phyloP scores from a whole-genome alignment of 2,888 invertebrate species.

The Acrobeloides nanus region DNA sequence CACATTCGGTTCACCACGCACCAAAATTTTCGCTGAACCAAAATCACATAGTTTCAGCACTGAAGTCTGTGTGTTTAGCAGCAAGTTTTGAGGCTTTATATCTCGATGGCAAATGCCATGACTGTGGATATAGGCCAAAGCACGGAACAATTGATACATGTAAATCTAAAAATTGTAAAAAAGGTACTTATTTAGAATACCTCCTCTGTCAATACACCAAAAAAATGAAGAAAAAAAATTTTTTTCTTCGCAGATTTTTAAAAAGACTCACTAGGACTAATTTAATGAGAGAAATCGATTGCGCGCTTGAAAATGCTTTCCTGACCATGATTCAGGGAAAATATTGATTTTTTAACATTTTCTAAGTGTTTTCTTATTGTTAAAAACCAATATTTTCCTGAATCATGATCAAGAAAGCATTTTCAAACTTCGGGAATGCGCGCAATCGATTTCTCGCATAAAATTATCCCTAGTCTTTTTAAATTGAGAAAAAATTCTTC shows the following conservation, averaged over 20 bases:
- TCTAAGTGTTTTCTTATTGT: too few species aligned
- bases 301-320: too few species aligned
- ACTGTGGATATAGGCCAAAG: slow-evolving; percentile 96
- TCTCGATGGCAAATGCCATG: slow-evolving; percentile 77
- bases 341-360: too few species aligned
- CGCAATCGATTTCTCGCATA: too few species aligned
- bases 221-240: slow-evolving; percentile 7
- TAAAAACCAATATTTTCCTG: too few species aligned
- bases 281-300: too few species aligned
- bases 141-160: slow-evolving; percentile 73
- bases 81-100: slow-evolving; percentile 96
- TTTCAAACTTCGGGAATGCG: too few species aligned
- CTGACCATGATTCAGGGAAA: too few species aligned
- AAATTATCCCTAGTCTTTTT: too few species aligned
- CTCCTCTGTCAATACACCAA: slow-evolving; percentile 1
- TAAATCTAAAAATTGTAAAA: slow-evolving; percentile 18
- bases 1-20: slow-evolving; percentile 64
- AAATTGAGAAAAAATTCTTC: too few species aligned
- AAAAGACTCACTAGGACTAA: neutral
- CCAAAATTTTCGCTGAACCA: slow-evolving; percentile 60
- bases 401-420: too few species aligned
- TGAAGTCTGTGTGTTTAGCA: slow-evolving; percentile 92
- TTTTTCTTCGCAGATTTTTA: neutral
- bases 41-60: slow-evolving; percentile 97
- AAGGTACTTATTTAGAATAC: neutral